phyloP scores from a whole-genome alignment of 2,797 vertebrate species.

The Molothrus ater region DNA sequence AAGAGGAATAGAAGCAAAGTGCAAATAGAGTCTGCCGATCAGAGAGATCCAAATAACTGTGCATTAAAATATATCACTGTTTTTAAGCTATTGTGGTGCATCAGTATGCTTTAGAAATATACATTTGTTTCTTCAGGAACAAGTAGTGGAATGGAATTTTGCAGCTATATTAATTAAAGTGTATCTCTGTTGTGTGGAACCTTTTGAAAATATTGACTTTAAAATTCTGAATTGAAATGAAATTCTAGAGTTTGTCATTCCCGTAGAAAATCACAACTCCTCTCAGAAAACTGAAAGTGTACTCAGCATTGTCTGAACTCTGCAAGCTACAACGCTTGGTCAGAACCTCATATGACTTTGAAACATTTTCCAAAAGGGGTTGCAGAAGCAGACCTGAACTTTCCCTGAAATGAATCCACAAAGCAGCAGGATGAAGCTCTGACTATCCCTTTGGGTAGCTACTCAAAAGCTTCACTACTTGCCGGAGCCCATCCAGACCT shows the following conservation, averaged over 20 bases:
- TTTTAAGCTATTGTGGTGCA: background rate
- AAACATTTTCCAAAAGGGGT: background rate
- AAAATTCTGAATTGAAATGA: background rate
- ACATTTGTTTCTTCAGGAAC: background rate
- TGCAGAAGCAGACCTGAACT: background rate
- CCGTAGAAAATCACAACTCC: background rate
- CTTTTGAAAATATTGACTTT: background rate
- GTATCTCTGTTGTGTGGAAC: background rate
- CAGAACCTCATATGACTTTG: background rate
- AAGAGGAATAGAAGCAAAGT: background rate
- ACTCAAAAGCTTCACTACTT: background rate
- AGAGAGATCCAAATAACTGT: background rate
- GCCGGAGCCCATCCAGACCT: background rate
- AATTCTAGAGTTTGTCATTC: background rate
- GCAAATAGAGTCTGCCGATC: background rate
- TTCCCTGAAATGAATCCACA: background rate
- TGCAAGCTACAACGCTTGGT: fast-evolving
- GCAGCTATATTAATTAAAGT: background rate
- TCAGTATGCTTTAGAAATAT: background rate
- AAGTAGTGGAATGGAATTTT: background rate
- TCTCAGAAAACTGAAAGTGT: background rate
- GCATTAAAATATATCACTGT: background rate
- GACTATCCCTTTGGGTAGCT: background rate
- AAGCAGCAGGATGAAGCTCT: background rate
- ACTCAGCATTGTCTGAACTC: background rate